phyloP scores from a whole-genome alignment of 37 sponge, comb jelly and placozoan genomes.

The Chondrosia reniformis region DNA sequence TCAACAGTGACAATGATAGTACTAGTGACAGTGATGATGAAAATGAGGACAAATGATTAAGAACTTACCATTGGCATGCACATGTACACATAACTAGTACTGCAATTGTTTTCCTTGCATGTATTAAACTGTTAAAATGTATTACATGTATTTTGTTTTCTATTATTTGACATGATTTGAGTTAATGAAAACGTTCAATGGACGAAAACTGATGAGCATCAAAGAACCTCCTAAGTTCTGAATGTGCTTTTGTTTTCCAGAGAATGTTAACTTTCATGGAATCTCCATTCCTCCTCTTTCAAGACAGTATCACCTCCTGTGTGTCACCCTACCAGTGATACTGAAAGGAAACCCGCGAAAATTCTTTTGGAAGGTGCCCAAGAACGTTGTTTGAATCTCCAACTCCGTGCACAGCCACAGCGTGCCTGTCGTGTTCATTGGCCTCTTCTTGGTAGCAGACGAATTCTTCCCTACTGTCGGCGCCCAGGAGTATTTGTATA shows the following conservation, averaged over 20 bases:
- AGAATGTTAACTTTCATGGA: not conserved
- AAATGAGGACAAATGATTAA: not conserved
- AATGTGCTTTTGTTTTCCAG: not conserved
- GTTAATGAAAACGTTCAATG: conserved; percentile 2
- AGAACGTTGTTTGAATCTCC: not conserved
- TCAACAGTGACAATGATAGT: not conserved
- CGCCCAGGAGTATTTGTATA: not conserved
- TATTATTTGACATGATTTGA: not conserved
- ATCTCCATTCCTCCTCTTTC: conserved; percentile 1
- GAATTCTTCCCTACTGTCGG: not conserved
- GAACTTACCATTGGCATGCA: not conserved
- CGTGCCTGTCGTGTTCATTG: conserved; percentile 1
- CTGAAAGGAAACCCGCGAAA: not conserved
- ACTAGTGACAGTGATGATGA: not conserved
- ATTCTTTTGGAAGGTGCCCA: conserved; percentile 3
- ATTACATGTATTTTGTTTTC: not conserved
- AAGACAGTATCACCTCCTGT: conserved; percentile 1
- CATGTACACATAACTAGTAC: conserved; percentile 4
- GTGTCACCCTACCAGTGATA: not conserved
- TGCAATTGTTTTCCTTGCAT: not conserved
- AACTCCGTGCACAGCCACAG: not conserved
- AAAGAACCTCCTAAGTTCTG: not conserved
- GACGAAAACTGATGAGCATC: not conserved
- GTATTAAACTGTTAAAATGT: not conserved
- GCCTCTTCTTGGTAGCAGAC: not conserved